These are phyloP conservation scores for Tholera decimalis DNA, from an alignment of 2,888 invertebrate species.

Conservation along the genomic window DNA sequence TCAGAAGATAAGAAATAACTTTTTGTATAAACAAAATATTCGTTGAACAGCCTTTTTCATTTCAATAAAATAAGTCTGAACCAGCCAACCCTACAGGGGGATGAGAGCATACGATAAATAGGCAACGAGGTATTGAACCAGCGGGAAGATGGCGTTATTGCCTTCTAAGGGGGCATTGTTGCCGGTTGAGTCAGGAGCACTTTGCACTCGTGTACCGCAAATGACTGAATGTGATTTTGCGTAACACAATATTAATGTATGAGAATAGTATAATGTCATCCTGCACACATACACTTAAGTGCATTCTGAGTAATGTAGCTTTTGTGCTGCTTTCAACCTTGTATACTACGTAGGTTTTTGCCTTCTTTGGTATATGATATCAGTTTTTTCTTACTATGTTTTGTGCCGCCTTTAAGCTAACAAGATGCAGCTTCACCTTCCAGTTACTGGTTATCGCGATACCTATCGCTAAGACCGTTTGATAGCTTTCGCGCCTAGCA, in stretches of 20 bases:
- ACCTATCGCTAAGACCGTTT: too few relatives aligned
- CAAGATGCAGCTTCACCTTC: too few relatives aligned
- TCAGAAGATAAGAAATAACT: too few relatives aligned
- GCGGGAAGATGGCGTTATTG: slow-evolving; percentile 70
- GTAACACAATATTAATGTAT: slow-evolving; percentile 51
- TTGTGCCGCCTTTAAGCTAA: too few relatives aligned
- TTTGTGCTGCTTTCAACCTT: slow-evolving; percentile 41
- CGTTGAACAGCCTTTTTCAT: too few relatives aligned
- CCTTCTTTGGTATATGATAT: too few relatives aligned
- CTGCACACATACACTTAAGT: background rate
- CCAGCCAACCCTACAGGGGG: slow-evolving; percentile 59
- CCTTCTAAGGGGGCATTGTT: slow-evolving; percentile 71
- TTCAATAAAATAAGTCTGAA: too few relatives aligned
- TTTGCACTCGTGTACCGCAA: slow-evolving; percentile 65
- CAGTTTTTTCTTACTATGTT: too few relatives aligned
- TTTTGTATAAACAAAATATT: too few relatives aligned
- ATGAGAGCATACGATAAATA: slow-evolving; percentile 76
- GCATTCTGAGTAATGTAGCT: slow-evolving; percentile 13
- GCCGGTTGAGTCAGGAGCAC: slow-evolving; percentile 46
- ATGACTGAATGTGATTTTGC: slow-evolving; percentile 56
- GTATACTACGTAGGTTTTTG: slow-evolving; percentile 48
- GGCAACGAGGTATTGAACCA: slow-evolving; percentile 70
- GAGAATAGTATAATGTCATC: slow-evolving; percentile 46
- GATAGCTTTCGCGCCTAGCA: too few relatives aligned
- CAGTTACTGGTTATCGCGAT: too few relatives aligned